These are phyloP conservation scores for Hyppa rectilinea DNA, from an alignment of 2,888 invertebrate species.

Conservation along the genomic window DNA sequence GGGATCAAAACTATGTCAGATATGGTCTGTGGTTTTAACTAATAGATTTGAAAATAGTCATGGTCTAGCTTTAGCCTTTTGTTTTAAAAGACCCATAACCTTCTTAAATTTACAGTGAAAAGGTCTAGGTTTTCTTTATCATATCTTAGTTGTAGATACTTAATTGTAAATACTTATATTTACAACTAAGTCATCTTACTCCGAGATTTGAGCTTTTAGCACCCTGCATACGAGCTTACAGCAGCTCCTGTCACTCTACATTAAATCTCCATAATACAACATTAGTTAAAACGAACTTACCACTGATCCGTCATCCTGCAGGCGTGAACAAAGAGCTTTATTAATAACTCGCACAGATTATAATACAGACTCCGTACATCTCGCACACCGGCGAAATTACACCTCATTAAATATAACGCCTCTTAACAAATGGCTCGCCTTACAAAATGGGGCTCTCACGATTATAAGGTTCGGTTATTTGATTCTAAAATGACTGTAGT, in stretches of 20 bases:
- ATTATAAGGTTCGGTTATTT: slow-evolving; percentile 50
- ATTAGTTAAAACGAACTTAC: slow-evolving; percentile 80
- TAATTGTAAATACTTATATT: too few species aligned
- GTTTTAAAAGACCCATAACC: neutral
- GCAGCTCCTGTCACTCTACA: slow-evolving; percentile 23
- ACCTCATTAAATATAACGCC: slow-evolving; percentile 59
- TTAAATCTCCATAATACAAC: slow-evolving; percentile 52
- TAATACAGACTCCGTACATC: slow-evolving; percentile 64
- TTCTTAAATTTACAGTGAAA: neutral
- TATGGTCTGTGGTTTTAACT: neutral
- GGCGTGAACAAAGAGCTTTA: slow-evolving; percentile 85
- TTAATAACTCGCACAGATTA: slow-evolving; percentile 72
- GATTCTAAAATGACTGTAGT: slow-evolving; percentile 35
- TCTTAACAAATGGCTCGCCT: slow-evolving; percentile 57
- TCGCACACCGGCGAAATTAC: slow-evolving; percentile 53
- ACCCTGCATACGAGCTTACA: neutral
- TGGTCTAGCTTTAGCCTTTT: neutral
- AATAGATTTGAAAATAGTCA: neutral
- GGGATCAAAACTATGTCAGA: neutral
- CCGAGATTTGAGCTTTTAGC: slow-evolving; percentile 1
- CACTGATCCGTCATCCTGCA: slow-evolving; percentile 89
- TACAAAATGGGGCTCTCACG: slow-evolving; percentile 47
- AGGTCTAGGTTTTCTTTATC: neutral
- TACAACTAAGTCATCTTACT: neutral
- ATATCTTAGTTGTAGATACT: neutral